phyloP scores from a whole-genome alignment of 2,797 vertebrate species.

The Mareca strepera region DNA sequence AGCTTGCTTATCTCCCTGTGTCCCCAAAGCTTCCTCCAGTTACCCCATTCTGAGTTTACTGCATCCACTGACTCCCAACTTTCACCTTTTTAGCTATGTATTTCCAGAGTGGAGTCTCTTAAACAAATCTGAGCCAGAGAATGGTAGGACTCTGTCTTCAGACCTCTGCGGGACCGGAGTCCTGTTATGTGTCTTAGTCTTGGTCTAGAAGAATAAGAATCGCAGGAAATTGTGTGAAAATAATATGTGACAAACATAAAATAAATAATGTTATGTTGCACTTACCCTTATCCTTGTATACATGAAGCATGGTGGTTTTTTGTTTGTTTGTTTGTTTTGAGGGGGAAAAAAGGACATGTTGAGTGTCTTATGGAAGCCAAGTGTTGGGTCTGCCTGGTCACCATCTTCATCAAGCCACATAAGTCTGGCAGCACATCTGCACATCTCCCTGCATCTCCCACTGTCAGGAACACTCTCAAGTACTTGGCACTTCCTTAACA shows the following conservation, averaged over 20 bases:
- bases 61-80: neutral
- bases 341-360: neutral
- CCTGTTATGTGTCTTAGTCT: neutral
- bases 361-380: neutral
- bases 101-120: neutral
- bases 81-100: neutral
- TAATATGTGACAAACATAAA: neutral
- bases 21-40: neutral
- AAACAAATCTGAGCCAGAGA: neutral
- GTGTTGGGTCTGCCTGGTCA: neutral
- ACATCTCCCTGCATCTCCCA: neutral
- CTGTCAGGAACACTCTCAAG: neutral
- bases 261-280: neutral
- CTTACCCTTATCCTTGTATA: neutral
- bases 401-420: neutral
- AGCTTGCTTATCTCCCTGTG: neutral
- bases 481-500: neutral
- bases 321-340: neutral
- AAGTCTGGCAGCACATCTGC: neutral
- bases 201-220: neutral
- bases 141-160: neutral
- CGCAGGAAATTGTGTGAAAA: neutral
- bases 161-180: neutral
- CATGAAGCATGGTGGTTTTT: neutral
- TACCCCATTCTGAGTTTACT: neutral